Percentiles rank a stretch among this genome's conserved stretches.
These are phyloP conservation scores for Eupsittula cactorum DNA, from an alignment of 2,113 vertebrate species.

Conservation along the genomic window DNA sequence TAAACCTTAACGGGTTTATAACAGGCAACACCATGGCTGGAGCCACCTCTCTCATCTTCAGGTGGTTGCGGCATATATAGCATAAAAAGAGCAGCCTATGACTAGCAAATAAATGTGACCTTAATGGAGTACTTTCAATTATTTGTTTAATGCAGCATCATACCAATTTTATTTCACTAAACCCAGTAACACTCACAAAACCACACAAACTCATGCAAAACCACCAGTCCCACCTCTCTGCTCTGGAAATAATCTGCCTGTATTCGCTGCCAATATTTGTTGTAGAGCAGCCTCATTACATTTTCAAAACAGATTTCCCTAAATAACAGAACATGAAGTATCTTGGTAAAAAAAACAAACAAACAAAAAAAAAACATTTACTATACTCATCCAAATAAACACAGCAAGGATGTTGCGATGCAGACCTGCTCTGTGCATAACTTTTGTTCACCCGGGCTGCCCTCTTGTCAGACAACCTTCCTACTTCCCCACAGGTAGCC, in stretches of 20 bases:
- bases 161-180: constrained; percentile 1
- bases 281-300: background rate
- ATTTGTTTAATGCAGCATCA: constrained; percentile 7
- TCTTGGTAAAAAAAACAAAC: background rate
- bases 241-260: background rate
- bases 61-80: background rate
- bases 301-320: background rate
- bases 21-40: background rate
- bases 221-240: background rate
- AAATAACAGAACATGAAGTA: background rate
- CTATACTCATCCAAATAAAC: background rate
- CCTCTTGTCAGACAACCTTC: background rate
- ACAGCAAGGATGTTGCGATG: rapidly evolving
- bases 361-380: background rate
- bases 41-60: background rate
- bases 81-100: background rate
- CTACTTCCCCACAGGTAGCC: background rate
- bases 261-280: background rate
- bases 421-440: background rate
- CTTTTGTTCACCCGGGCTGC: background rate
- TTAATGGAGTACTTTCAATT: background rate
- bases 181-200: background rate
- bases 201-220: background rate
- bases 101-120: background rate
- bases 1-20: background rate